A percentile compares a stretch with the other conserved stretches of the same genome.
Evolutionary conservation across 2,113 vertebrate genomes (phyloP).

Genomic region (Macaca nemestrina): DNA sequence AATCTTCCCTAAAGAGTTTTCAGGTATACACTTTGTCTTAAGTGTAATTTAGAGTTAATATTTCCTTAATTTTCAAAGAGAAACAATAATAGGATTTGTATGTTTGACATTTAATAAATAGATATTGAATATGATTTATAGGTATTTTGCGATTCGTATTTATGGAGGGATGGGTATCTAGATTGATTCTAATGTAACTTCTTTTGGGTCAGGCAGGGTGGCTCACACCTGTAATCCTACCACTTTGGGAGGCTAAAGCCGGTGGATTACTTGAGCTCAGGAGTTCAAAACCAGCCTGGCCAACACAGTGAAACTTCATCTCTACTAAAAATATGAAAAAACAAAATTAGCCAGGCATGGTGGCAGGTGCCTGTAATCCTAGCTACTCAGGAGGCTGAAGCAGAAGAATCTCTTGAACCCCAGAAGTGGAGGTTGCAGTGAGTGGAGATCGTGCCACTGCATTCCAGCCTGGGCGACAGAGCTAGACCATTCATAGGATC

Average conservation of each 20-base stretch:
- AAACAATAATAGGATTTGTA: background rate
- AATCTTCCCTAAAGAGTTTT: background rate
- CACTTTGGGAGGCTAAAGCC: too few relatives aligned
- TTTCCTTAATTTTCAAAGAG: background rate
- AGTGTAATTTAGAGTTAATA: background rate
- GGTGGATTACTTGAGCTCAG: too few relatives aligned
- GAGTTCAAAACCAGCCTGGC: too few relatives aligned
- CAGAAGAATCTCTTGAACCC: too few relatives aligned
- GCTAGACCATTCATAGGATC: background rate
- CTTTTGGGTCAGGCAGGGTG: background rate
- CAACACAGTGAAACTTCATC: too few relatives aligned
- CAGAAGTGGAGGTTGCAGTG: too few relatives aligned
- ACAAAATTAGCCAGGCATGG: accelerated
- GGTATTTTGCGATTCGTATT: background rate
- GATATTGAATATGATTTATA: background rate
- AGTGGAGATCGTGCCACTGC: too few relatives aligned
- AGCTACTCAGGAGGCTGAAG: too few relatives aligned
- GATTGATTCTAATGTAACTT: background rate
- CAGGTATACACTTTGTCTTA: background rate
- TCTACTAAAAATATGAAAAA: too few relatives aligned
- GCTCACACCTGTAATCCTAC: too few relatives aligned
- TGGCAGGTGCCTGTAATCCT: too few relatives aligned
- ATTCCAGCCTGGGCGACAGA: too few relatives aligned
- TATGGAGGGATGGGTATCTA: background rate
- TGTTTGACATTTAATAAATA: background rate